phyloP scores from a whole-genome alignment of 2,888 invertebrate genomes.

The Asteroscopus sphinx region DNA sequence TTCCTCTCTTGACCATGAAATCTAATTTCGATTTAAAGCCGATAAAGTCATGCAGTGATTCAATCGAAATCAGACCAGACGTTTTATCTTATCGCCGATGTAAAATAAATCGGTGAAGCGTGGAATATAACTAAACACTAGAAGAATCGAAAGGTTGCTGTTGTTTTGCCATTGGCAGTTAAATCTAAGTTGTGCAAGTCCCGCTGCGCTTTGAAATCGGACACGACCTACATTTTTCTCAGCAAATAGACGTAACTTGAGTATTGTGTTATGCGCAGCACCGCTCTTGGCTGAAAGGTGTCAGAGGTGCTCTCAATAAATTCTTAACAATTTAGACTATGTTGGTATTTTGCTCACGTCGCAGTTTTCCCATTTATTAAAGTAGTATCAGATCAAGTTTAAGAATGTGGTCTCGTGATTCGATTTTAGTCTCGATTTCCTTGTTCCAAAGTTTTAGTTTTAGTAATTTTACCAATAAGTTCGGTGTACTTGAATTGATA shows the following conservation, averaged over 20 bases:
- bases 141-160: constrained; percentile 61
- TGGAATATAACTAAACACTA: constrained; percentile 43
- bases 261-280: constrained; percentile 69
- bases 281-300: constrained; percentile 43
- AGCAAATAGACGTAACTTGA: constrained; percentile 80
- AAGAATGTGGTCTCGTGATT: constrained; percentile 22
- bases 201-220: constrained; percentile 81
- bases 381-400: constrained; percentile 27
- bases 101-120: constrained; percentile 19
- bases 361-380: constrained; percentile 18
- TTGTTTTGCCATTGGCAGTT: constrained; percentile 62
- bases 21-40: constrained; percentile 45
- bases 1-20: constrained; percentile 57
- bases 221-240: constrained; percentile 83
- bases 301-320: constrained; percentile 28
- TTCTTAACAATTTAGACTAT: constrained; percentile 34
- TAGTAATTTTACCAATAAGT: constrained; percentile 3
- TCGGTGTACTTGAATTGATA: constrained; percentile 10
- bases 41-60: constrained; percentile 59
- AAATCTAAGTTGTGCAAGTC: constrained; percentile 73
- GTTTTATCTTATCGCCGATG: constrained; percentile 61
- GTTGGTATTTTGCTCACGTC: constrained; percentile 23
- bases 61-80: constrained; percentile 57
- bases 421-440: constrained; percentile 25
- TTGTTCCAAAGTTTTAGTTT: constrained; percentile 32